Evolutionary conservation across 2,113 vertebrate genomes (phyloP), one percentile per base, ranked within the genome.

Genomic region (Psittacus erithacus): DNA sequence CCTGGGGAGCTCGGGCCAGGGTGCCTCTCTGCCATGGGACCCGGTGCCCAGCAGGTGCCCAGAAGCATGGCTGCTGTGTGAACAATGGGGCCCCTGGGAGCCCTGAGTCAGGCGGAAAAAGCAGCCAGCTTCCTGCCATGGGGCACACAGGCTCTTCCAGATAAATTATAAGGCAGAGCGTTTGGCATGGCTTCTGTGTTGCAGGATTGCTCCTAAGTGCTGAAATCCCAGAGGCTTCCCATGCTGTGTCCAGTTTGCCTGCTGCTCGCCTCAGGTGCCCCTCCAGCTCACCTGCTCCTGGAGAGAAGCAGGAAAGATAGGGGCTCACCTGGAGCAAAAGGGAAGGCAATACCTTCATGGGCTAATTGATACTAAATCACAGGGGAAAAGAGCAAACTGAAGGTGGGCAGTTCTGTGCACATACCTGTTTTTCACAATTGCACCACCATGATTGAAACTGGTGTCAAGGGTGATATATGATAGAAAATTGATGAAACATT

Each of bases 401-500:
- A 90, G 78, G 70, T 2, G 16, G 16, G 19, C 2, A 11, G 38
- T 31, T 82, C 74, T 62, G 86, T 76, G 88, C 95, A 88, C 59
- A 44, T 49, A 82, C 68, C 77, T 95, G 23, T n/a, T 97, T 96
- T 94, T 91, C 59, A 82, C 76, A 18, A 19, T 78, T 19, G 43
- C 60, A 57, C 75, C 73, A 29, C 77, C 64, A 9, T 46, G 92
- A 81, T 73, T 94, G 95, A 88, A 93, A 90, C 68, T 2, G 25
- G 68, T 92, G 90, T 88, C 81, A 76, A 53, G 88, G 92, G 71
- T 91, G 95, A 92, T 92, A 90, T 62, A 44, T 18, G 90, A 92
- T 43, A 71, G 90, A 91, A 97, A 94, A 96, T 43, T 52, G 93
- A 94, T 95, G 88, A 96, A 97, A 97, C 82, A 87, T 90, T 91